Conservation (phyloP, 2,113 vertebrate species). For the Spilogale gracilis region DNA sequence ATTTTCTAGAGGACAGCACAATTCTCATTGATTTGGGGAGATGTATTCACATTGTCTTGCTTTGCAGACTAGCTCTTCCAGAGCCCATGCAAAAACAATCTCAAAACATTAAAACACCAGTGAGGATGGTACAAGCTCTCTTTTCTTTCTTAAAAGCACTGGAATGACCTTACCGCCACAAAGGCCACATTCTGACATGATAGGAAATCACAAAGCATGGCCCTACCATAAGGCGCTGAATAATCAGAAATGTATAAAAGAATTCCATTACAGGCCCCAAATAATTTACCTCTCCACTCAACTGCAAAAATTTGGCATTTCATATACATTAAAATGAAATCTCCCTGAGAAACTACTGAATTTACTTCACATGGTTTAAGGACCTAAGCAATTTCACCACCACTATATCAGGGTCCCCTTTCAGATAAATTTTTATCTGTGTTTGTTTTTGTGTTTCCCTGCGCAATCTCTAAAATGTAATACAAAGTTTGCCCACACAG, state of each 20-base stretch:
- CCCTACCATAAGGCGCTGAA: conserved; percentile 41
- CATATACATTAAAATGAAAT: conserved; percentile 68
- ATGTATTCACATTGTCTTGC: conserved; percentile 48
- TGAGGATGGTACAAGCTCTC: neutral
- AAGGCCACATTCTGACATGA: conserved; percentile 3
- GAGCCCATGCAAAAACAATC: conserved; percentile 44
- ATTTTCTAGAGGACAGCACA: conserved; percentile 76
- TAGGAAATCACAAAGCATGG: neutral
- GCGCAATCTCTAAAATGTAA: conserved; percentile 43
- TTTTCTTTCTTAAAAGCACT: conserved; percentile 51
- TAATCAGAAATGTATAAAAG: conserved; percentile 69
- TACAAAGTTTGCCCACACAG: neutral
- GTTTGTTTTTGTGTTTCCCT: conserved; percentile 55
- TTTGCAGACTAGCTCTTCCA: conserved; percentile 28
- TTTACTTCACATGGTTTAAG: conserved; percentile 58
- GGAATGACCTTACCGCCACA: conserved; percentile 21
- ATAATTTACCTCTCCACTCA: conserved; percentile 61
- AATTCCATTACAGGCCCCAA: conserved; percentile 52
- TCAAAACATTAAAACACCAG: conserved; percentile 47
- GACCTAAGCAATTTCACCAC: conserved; percentile 49
- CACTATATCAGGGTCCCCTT: neutral
- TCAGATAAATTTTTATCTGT: neutral
- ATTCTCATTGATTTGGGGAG: conserved; percentile 73
- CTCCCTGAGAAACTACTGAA: conserved; percentile 70
- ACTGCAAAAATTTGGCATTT: conserved; percentile 74